These are phyloP conservation scores for Troilus luridus DNA, from an alignment of 2,888 invertebrate genomes.

Conservation along the genomic window DNA sequence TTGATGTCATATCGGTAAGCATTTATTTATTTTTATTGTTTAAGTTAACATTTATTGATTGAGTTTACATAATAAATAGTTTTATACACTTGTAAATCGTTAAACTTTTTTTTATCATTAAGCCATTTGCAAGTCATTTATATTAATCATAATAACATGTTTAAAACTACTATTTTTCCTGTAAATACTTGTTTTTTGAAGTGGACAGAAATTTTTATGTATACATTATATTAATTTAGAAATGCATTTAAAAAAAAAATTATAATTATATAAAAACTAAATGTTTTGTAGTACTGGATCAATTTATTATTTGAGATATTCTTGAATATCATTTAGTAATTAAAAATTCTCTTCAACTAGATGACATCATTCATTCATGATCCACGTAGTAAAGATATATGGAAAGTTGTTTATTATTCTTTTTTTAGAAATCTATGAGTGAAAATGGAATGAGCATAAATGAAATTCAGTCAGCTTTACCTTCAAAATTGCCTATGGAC, in stretches of 20 bases:
- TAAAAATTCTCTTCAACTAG: no score
- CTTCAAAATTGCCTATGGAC: constrained; percentile 66
- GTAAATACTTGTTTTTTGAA: no score
- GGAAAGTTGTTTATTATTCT: neutral
- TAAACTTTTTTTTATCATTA: neutral
- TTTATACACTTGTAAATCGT: neutral
- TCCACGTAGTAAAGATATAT: neutral
- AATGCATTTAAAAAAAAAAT: no score
- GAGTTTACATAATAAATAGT: neutral
- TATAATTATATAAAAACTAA: no score
- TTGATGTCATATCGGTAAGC: constrained; percentile 61
- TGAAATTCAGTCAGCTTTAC: constrained; percentile 66
- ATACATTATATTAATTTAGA: no score
- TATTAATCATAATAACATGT: neutral
- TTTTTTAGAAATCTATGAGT: constrained; percentile 65
- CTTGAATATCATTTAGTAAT: no score
- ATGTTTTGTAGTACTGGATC: no score
- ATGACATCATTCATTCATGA: no score
- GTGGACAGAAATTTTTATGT: no score
- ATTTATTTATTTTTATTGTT: neutral
- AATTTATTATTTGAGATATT: no score
- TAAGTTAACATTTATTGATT: neutral
- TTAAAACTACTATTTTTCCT: no score
- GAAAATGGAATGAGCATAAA: constrained; percentile 67
- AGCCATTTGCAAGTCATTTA: neutral